Base-by-base conservation (phyloP, 2,113 vertebrate genomes). In the Bufo bufo region DNA sequence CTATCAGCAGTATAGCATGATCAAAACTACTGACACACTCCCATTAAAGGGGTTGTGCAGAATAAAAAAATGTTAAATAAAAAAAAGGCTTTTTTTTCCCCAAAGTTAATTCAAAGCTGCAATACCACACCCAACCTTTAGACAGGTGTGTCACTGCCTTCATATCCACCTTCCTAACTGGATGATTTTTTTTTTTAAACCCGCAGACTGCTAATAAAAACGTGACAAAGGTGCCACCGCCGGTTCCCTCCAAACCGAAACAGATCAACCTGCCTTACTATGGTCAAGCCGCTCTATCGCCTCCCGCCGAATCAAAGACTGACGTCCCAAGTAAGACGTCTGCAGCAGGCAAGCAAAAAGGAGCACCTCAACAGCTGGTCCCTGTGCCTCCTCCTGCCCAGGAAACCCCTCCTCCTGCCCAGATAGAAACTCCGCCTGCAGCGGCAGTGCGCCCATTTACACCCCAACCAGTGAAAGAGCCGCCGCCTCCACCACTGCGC, bases 171-270 rank as follows among this genome's bases (percentile, higher is more conserved):
- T 72, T 45, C 2, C 5, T 52, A 52, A 52, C 52, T 9, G 5
- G 14, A 49, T 33, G 16, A 17, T 75, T 2, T 75, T 43, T 45
- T 45, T 75, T 14, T 20, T 2, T 6, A 75, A 56, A 6, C 17
- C 94, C 93, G 82, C 92, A 99, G 98, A 91, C 90, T 86, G 91
- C 94, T 61, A 94, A 91, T 82, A 99, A 97, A 92, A 95, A 91
- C 65, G 91, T 95, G 8, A 91, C 94, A 10, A 99, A 99, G 93
- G 96, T 99, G 54, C 98, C 98, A 47, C 98, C 98, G 20, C 98
- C 98, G 16, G 98, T 99, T 17, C 97, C 98, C 69, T 97, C 94
- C 89, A 99, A 99, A 93, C 98, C 98, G 4, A 99, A 98, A 91
- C 97, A 97, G 85, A 94, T 96, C 85, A 95, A 92, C 87, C 91